A percentile compares a stretch with the other conserved stretches of the same genome.
Evolutionary conservation across 30 jellyfish, hydroid and myxozoan genomes (phyloP).

Genomic region (Aurelia aurita): DNA sequence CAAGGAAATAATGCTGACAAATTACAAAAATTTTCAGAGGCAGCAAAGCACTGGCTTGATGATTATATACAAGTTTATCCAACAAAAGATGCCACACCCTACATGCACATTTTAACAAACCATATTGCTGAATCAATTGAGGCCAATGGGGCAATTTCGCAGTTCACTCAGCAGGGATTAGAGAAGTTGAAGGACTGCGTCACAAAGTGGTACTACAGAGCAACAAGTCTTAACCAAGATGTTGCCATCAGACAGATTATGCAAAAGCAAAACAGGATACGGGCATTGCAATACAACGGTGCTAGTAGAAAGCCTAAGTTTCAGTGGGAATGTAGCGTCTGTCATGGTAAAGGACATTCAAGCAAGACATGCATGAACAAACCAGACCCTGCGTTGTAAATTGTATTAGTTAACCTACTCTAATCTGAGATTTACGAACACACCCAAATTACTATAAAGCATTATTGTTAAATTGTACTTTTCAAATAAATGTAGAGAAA

Average conservation of each 20-base stretch:
- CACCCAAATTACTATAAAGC: too few relatives aligned
- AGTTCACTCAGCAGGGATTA: slow-evolving; percentile 3
- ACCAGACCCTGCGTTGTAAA: too few relatives aligned
- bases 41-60: not conserved
- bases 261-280: not conserved
- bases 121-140: not conserved
- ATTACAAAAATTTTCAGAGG: not conserved
- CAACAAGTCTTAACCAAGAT: not conserved
- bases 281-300: not conserved
- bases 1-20: too few relatives aligned
- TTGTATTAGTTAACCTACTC: too few relatives aligned
- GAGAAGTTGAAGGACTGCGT: slow-evolving; percentile 8
- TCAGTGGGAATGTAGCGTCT: slow-evolving; percentile 5
- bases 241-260: not conserved
- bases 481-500: too few relatives aligned
- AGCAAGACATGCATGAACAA: too few relatives aligned
- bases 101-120: not conserved
- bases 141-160: not conserved
- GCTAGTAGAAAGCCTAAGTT: not conserved
- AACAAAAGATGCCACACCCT: slow-evolving; percentile 1
- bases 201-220: not conserved
- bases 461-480: too few relatives aligned
- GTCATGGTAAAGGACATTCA: too few relatives aligned
- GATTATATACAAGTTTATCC: not conserved
- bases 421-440: too few relatives aligned